Evolutionary conservation across 2,797 vertebrate genomes (phyloP).

Genomic region (Ficedula albicollis): DNA sequence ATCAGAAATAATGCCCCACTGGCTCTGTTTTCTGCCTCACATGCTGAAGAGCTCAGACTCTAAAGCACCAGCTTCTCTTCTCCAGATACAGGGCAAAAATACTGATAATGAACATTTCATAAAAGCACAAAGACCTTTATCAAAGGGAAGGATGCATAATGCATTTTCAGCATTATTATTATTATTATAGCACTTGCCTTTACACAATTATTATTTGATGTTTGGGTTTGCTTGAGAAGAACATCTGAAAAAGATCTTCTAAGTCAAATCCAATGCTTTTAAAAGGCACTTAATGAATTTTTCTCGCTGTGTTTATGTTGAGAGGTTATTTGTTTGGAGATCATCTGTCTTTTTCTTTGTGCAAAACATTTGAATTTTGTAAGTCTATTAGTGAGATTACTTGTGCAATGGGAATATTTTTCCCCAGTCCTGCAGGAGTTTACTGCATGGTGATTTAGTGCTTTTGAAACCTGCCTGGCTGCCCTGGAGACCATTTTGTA

Average conservation of each 20-base stretch:
- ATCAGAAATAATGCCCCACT: not conserved
- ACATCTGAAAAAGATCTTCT: constrained; percentile 56
- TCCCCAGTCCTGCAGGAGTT: constrained; percentile 35
- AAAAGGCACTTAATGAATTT: constrained; percentile 65
- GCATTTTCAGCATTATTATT: not conserved
- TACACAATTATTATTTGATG: constrained; percentile 67
- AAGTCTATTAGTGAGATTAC: constrained; percentile 28
- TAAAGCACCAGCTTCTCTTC: not conserved
- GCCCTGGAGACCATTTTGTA: not conserved
- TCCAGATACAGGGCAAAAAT: not conserved
- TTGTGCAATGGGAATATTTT: constrained; percentile 29
- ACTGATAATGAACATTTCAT: constrained; percentile 39
- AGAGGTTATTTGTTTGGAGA: constrained; percentile 51
- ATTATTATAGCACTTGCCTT: constrained; percentile 36
- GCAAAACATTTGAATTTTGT: constrained; percentile 10
- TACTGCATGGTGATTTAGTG: not conserved
- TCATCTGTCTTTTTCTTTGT: constrained; percentile 1
- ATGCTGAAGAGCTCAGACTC: not conserved
- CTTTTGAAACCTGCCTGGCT: not conserved
- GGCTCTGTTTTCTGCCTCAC: not conserved
- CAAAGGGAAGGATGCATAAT: constrained; percentile 42
- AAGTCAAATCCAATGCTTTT: constrained; percentile 61
- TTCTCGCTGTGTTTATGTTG: constrained; percentile 48
- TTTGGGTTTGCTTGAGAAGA: constrained; percentile 58
- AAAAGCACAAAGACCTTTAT: constrained; percentile 28